Evolutionary conservation across 1,140 invertebrate species (phyloP), one percentile per base, ranked within the genome.

Genomic region (Bombus difficillimus): DNA sequence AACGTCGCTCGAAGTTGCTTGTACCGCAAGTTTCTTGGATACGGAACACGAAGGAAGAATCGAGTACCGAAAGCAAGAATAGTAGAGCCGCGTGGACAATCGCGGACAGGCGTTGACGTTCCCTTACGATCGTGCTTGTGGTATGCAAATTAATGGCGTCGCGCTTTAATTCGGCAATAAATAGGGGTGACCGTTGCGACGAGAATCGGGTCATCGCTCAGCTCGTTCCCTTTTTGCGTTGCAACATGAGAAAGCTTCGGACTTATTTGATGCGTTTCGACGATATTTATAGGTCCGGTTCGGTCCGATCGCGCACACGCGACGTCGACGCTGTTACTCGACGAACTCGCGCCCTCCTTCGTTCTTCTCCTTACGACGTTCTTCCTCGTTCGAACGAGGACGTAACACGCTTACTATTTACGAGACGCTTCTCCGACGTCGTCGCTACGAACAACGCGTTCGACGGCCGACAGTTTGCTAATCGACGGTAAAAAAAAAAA

Each of bases 141-240:
- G 93, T 92, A 94, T 95, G 94, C 92, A 95, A 95, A 95, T 95
- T 95, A 95, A 95, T 94, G 94, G 94, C 93, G 94, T 94, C 93
- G 94, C 94, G 94, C 92, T 95, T 95, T 95, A 95, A 95, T 95
- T 95, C 94, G 94, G 94, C 94, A 95, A 95, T 95, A 95, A 95
- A 95, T 95, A 95, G 93, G 93, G 94, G 94, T 95, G 92, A 94
- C 93, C 93, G 92, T 92, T 93, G 88, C 88, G 91, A 86, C 93
- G 90, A 87, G 92, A 92, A 93, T 93, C 88, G 89, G 92, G 66
- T 91, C 92, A 94, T 95, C 94, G 92, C 91, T 95, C 94, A 95
- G 92, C 82, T 88, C 66, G 86, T 92, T 94, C 91, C 79, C 93
- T 94, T 94, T 94, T 94, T 92, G 91, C 92, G 87, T 91, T 90